Conservation (phyloP, 2,888 invertebrate species). For the Melanostoma mellinum region DNA sequence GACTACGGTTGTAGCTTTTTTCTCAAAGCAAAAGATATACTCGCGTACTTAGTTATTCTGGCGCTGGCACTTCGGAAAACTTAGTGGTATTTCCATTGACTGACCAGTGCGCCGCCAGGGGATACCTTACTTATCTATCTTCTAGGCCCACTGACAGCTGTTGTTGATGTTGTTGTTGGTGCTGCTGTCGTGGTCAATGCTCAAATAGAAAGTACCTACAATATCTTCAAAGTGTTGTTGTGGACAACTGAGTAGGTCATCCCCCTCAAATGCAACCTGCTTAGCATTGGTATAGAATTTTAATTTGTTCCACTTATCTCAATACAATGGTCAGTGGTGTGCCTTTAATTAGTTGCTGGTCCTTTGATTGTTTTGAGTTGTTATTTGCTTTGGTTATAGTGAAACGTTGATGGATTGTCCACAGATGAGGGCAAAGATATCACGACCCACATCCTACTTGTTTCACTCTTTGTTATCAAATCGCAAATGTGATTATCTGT, state of each 20-base stretch:
- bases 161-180: constrained; percentile 9
- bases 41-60: constrained; percentile 36
- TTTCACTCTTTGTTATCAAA: no score
- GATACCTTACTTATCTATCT: not conserved
- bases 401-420: no score
- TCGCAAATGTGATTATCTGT: no score
- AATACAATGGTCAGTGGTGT: constrained; percentile 13
- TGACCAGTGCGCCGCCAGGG: constrained; percentile 42
- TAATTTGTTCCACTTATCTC: constrained; percentile 30
- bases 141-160: constrained; percentile 18
- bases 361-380: not conserved
- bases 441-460: no score
- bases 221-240: constrained; percentile 36
- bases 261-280: constrained; percentile 41
- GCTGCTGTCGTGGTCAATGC: constrained; percentile 33
- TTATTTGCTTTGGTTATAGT: not conserved
- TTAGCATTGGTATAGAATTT: constrained; percentile 39
- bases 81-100: constrained; percentile 53
- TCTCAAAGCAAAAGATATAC: constrained; percentile 27
- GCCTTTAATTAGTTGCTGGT: not conserved
- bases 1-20: constrained; percentile 18
- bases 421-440: no score
- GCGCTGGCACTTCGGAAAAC: constrained; percentile 38
- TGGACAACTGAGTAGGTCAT: constrained; percentile 51
- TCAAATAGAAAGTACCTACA: constrained; percentile 58